A percentile compares a stretch with the other conserved stretches of the same genome.
Conservation (phyloP, 2,113 vertebrate species). For the Aldabrachelys gigantea region DNA sequence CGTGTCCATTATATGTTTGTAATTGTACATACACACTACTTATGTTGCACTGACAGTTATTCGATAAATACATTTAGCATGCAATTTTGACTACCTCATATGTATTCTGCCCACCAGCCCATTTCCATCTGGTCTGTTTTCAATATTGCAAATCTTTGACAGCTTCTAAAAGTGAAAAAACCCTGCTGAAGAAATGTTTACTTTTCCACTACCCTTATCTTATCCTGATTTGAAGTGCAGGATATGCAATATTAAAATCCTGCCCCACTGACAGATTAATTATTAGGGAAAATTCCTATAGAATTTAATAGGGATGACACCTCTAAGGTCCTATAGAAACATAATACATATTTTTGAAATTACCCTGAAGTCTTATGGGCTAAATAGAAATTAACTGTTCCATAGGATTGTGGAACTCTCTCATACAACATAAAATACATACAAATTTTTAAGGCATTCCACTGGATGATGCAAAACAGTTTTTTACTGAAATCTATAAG, state of each 20-base stretch:
- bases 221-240: background rate
- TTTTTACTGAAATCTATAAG: background rate
- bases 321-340: background rate
- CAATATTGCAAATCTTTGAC: conserved; percentile 3
- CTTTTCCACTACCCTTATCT: background rate
- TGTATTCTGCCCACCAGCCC: background rate
- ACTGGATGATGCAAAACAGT: background rate
- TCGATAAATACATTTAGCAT: background rate
- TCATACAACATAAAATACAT: background rate
- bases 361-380: background rate
- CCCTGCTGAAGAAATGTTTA: conserved; percentile 51
- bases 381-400: background rate
- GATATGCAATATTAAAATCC: conserved; percentile 65
- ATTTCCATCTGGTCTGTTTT: conserved; percentile 25
- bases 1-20: background rate
- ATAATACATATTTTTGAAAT: background rate
- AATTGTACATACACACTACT: background rate
- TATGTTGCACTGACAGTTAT: background rate
- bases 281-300: conserved; percentile 39
- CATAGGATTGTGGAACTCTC: background rate
- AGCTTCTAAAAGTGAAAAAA: conserved; percentile 67
- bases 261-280: conserved; percentile 64
- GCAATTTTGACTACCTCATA: background rate
- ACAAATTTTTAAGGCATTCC: background rate
- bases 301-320: background rate